Base-by-base conservation (phyloP, 1,140 invertebrate genomes). In the Tribolium castaneum region DNA sequence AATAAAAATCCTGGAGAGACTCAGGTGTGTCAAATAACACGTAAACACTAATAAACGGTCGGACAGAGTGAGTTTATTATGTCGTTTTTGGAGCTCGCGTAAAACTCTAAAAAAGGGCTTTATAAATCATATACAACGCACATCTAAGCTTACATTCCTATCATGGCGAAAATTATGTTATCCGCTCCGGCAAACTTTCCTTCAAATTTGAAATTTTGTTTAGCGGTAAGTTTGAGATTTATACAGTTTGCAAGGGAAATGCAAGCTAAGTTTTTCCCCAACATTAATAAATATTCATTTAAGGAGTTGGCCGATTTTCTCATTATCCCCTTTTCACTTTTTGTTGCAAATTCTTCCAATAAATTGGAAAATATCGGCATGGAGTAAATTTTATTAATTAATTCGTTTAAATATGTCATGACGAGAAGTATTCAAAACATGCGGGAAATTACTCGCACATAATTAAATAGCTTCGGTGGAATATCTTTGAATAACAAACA, bases 111-210 rank as follows among this genome's bases (percentile, higher is more conserved):
- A 54, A 45, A 73, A 73, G 54, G 71, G 49, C 49, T 73, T 73
- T 73, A 73, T 73, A 73, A 73, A 73, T 73, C 71, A 73, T 73
- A 73, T 73, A 73, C 39, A 73, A 73, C 71, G 71, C 71, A 73
- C 49, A 73, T 73, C 71, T 73, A 73, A 73, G 71, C 71, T 73
- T 73, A 73, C 71, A 52, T 73, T 73, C 52, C 71, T 73, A 73
- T 73, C 71, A 73, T 73, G 71, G 49, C 12, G 71, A 73, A 73
- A 73, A 73, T 73, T 73, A 73, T 73, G 71, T 73, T 73, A 73
- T 73, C 49, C 71, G 71, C 71, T 73, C 52, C 71, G 50, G 13
- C 52, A 73, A 73, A 73, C 71, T 73, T 73, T 73, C 52, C 49
- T 54, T 73, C 71, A 73, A 73, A 73, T 73, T 73, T 54, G 52